Evolutionary conservation across 2,113 vertebrate genomes (phyloP).

Genomic region (Pterocles gutturalis): DNA sequence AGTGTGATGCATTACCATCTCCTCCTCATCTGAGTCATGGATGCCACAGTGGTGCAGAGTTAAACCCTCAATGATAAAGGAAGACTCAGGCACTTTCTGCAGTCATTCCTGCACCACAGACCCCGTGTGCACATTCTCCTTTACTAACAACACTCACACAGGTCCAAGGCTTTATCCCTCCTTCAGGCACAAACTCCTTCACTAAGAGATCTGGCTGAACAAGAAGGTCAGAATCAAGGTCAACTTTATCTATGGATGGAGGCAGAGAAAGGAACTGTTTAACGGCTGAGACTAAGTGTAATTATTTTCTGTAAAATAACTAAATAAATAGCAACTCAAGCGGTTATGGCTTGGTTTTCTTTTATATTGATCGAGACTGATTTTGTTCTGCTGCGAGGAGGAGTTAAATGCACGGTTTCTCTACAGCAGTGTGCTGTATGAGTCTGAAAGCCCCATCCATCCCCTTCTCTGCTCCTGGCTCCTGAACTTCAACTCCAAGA

Average conservation of each 20-base stretch:
- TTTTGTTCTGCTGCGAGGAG: slow-evolving; percentile 76
- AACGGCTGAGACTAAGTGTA: background rate
- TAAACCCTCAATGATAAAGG: background rate
- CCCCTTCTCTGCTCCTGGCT: background rate
- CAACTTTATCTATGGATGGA: background rate
- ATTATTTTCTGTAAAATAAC: slow-evolving; percentile 15
- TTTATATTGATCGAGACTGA: slow-evolving; percentile 73
- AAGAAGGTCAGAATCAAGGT: background rate
- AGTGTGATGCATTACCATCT: background rate
- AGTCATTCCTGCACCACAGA: background rate
- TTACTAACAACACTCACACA: background rate
- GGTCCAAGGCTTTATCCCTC: background rate
- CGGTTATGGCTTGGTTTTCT: background rate
- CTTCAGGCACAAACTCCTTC: background rate
- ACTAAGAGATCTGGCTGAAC: background rate
- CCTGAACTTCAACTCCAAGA: slow-evolving; percentile 54
- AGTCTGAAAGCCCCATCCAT: background rate
- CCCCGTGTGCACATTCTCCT: background rate
- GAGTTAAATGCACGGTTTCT: slow-evolving; percentile 66
- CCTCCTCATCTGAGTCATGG: background rate
- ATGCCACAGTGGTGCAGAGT: background rate
- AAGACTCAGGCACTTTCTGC: background rate
- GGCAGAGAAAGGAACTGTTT: background rate
- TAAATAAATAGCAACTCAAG: background rate
- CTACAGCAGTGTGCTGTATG: slow-evolving; percentile 40